phyloP scores from a whole-genome alignment of 1,140 invertebrate species.

The Phenacoccus solenopsis region DNA sequence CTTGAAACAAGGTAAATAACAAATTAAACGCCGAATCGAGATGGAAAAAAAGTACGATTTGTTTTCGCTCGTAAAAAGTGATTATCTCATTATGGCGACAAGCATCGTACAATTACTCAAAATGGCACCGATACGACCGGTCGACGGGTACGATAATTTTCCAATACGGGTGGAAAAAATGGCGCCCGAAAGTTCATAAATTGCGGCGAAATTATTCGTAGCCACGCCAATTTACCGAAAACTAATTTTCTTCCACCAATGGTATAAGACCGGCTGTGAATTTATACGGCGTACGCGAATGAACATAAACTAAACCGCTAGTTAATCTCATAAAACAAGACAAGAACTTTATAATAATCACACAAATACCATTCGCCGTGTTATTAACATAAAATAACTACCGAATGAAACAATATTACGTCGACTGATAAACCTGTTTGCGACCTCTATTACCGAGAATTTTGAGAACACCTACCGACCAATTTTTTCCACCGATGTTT shows the following conservation, averaged over 20 bases:
- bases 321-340: neutral
- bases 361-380: neutral
- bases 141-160: neutral
- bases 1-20: neutral
- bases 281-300: neutral
- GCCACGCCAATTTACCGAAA: neutral
- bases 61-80: neutral
- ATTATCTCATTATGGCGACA: no score
- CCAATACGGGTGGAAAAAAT: neutral
- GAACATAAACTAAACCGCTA: neutral
- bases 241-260: neutral
- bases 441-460: neutral
- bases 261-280: neutral
- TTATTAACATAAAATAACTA: conserved; percentile 4
- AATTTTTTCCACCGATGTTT: neutral
- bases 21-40: no score
- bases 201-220: neutral
- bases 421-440: neutral
- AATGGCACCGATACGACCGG: no score
- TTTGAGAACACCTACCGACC: neutral
- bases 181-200: neutral
- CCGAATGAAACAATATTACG: neutral
- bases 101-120: no score
- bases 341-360: conserved; percentile 3
- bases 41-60: neutral